These are phyloP conservation scores for Neoarius graeffei DNA, from an alignment of 2,113 vertebrate species.

Conservation along the genomic window DNA sequence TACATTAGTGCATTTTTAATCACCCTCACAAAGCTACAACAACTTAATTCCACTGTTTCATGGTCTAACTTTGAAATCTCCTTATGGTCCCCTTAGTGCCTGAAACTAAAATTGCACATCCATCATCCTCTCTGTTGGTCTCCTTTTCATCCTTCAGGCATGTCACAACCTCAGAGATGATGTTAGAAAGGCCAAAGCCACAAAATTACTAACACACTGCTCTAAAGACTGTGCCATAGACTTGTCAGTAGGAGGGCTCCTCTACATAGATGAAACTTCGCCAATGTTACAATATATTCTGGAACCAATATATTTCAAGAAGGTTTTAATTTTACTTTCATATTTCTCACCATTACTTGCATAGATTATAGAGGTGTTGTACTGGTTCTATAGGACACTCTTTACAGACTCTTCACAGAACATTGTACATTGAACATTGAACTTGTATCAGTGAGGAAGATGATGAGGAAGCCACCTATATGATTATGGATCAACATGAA, in stretches of 20 bases:
- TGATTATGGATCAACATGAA: background rate
- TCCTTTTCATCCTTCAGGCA: conserved; percentile 5
- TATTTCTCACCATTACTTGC: background rate
- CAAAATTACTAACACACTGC: background rate
- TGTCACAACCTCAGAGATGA: background rate
- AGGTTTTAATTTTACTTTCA: background rate
- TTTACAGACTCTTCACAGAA: background rate
- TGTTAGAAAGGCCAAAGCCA: background rate
- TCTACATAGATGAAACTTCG: background rate
- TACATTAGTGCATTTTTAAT: background rate
- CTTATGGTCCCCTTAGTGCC: background rate
- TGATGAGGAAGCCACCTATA: background rate
- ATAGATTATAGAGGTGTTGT: background rate
- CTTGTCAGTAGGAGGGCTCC: background rate
- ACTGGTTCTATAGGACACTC: background rate
- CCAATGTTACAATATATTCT: background rate
- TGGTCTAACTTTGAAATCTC: background rate
- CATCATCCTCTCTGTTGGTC: background rate
- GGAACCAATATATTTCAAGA: background rate
- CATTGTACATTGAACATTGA: background rate
- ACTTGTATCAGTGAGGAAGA: background rate
- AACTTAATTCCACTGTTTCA: background rate
- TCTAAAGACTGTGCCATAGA: background rate
- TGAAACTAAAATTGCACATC: background rate
- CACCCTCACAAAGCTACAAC: background rate